Conservation (phyloP, 2,797 vertebrate species). For the Alauda arvensis region DNA sequence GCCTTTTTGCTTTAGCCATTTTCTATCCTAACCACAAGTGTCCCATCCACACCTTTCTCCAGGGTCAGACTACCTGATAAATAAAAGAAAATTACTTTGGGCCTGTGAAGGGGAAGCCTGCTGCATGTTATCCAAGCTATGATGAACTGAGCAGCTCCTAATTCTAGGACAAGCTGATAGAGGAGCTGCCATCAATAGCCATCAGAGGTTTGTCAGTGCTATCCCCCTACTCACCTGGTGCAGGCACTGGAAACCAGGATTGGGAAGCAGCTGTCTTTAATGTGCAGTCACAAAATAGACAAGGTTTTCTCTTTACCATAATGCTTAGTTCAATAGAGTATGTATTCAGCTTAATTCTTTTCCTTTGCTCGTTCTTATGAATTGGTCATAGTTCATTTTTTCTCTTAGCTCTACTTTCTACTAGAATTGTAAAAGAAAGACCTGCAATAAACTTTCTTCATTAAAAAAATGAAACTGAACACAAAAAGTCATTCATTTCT, state of each 20-base stretch:
- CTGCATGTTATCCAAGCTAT: constrained; percentile 33
- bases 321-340: constrained; percentile 50
- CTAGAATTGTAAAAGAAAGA: constrained; percentile 67
- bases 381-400: constrained; percentile 52
- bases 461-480: neutral
- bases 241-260: constrained; percentile 38
- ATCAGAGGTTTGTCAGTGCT: neutral
- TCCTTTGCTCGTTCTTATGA: constrained; percentile 44
- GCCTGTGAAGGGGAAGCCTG: constrained; percentile 17
- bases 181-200: constrained; percentile 3
- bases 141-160: neutral
- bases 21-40: neutral
- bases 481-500: neutral
- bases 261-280: constrained; percentile 24
- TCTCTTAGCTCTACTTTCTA: constrained; percentile 73
- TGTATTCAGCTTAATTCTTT: constrained; percentile 54
- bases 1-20: constrained; percentile 29
- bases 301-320: constrained; percentile 24
- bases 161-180: neutral
- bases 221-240: neutral
- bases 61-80: constrained; percentile 13
- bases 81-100: neutral
- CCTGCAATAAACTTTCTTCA: constrained; percentile 79
- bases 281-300: constrained; percentile 17
- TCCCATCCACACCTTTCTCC: neutral